Conservation (phyloP, 2,113 vertebrate genomes). For the Aegithalos caudatus region DNA sequence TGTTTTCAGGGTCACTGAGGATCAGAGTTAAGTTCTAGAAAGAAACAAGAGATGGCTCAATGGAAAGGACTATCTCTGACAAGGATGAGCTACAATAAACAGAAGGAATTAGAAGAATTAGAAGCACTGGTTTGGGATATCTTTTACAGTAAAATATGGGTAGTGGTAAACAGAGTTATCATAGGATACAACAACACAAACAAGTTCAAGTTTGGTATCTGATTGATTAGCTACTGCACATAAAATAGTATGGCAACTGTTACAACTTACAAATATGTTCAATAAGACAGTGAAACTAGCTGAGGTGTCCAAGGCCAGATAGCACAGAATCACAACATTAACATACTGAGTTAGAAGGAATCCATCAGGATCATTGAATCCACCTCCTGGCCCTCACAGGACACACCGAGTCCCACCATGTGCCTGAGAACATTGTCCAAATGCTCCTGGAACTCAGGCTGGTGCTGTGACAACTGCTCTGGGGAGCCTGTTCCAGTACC, state of each 20-base stretch:
- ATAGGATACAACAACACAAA: not conserved
- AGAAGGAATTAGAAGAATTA: not conserved
- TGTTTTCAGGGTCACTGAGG: not conserved
- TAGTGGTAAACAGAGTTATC: not conserved
- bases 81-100: not conserved
- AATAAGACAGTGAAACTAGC: not conserved
- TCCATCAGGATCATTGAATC: not conserved
- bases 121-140: not conserved
- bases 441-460: not conserved
- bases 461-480: not conserved
- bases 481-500: not conserved
- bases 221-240: not conserved
- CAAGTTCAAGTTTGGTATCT: not conserved
- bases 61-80: not conserved
- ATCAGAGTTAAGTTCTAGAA: not conserved
- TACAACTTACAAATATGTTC: not conserved
- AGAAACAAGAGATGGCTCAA: not conserved
- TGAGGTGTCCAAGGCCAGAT: not conserved
- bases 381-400: not conserved
- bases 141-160: not conserved
- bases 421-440: not conserved
- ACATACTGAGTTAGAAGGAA: not conserved
- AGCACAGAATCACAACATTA: not conserved
- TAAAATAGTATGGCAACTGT: not conserved
- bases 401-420: no score